phyloP scores from a whole-genome alignment of 2,888 invertebrate genomes.

The Limnephilus lunatus region DNA sequence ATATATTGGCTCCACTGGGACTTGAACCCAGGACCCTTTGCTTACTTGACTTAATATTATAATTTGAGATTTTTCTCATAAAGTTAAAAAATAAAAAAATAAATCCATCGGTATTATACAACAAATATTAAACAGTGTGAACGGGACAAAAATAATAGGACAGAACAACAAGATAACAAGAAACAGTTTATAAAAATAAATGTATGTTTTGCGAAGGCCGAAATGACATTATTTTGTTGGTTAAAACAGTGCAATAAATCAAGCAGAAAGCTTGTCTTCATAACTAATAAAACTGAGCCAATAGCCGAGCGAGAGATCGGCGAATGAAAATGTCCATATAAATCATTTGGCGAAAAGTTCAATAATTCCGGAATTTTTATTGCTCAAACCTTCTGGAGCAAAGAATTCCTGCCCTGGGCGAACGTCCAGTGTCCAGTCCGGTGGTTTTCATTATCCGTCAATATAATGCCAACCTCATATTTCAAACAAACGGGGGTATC shows the following conservation, averaged over 20 bases:
- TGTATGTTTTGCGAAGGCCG: not conserved
- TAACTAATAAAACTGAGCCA: not conserved
- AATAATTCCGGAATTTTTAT: conserved; percentile 28
- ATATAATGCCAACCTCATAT: conserved; percentile 39
- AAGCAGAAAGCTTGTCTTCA: not conserved
- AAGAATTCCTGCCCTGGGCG: not conserved
- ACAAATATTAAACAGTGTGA: no score
- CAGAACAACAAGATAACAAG: not conserved
- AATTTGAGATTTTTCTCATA: no score
- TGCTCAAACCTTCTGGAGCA: conserved; percentile 7
- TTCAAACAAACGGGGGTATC: conserved; percentile 32
- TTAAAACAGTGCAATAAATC: not conserved
- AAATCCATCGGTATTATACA: no score
- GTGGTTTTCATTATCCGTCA: conserved; percentile 42
- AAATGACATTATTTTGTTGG: not conserved
- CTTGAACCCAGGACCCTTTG: no score
- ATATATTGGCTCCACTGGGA: no score
- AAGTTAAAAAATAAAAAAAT: no score
- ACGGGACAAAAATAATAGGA: not conserved
- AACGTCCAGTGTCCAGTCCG: conserved; percentile 45
- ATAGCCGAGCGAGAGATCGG: not conserved
- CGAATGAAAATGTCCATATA: conserved; percentile 13
- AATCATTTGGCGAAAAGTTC: conserved; percentile 14
- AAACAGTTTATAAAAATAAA: not conserved
- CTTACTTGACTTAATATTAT: no score